Conservation (phyloP, 2,888 invertebrate genomes). For the Eucera pruinosa region DNA sequence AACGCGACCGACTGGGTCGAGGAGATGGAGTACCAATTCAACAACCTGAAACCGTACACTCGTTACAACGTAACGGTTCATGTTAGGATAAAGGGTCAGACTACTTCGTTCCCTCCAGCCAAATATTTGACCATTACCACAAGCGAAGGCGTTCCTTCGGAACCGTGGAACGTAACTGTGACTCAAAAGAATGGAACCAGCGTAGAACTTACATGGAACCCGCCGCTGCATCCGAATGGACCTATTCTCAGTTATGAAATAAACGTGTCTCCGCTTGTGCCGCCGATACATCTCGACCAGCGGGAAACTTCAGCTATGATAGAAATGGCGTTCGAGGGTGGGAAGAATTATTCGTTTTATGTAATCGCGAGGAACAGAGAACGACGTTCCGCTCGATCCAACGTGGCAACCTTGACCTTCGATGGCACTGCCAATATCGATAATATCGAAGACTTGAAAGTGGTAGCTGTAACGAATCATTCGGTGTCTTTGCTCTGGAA, state of each 20-base stretch:
- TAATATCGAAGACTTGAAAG: constrained; percentile 86
- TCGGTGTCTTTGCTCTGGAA: constrained; percentile 88
- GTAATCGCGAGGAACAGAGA: constrained; percentile 89
- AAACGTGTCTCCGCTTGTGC: constrained; percentile 88
- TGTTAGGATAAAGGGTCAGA: constrained; percentile 87
- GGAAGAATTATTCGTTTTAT: constrained; percentile 89
- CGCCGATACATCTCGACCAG: constrained; percentile 84
- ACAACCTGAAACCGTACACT: constrained; percentile 88
- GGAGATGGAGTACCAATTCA: constrained; percentile 87
- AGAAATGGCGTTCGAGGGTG: constrained; percentile 86
- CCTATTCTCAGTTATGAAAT: constrained; percentile 87
- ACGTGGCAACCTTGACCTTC: constrained; percentile 86
- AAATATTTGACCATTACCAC: constrained; percentile 88
- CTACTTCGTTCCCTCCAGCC: constrained; percentile 87
- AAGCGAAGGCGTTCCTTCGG: constrained; percentile 89
- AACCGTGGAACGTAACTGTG: constrained; percentile 88
- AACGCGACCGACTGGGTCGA: constrained; percentile 88
- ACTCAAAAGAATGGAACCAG: constrained; percentile 88
- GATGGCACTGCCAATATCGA: constrained; percentile 88
- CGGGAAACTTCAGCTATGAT: constrained; percentile 85
- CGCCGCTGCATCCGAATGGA: constrained; percentile 88
- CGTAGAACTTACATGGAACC: constrained; percentile 89
- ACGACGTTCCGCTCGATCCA: constrained; percentile 87
- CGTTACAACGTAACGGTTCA: constrained; percentile 93
- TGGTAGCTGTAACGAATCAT: constrained; percentile 85